phyloP scores from a whole-genome alignment of 1,140 invertebrate genomes.

The Diprion similis region DNA sequence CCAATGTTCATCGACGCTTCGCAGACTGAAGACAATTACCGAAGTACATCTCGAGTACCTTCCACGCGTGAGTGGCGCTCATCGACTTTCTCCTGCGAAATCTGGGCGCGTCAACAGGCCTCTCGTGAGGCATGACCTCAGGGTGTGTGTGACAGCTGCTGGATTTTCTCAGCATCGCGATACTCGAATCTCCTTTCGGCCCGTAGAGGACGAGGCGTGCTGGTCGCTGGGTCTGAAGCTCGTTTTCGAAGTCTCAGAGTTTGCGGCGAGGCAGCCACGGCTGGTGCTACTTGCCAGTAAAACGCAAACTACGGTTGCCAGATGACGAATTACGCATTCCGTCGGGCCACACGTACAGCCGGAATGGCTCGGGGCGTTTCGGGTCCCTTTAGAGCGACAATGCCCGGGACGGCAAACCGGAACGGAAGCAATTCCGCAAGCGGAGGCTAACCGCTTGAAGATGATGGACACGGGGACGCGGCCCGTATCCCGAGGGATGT shows the following conservation, averaged over 20 bases:
- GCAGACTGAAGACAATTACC: too few relatives aligned
- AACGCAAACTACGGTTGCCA: neutral
- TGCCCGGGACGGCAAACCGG: neutral
- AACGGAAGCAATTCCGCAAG: too few relatives aligned
- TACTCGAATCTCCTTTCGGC: neutral
- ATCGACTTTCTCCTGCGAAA: too few relatives aligned
- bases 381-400: neutral
- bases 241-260: too few relatives aligned
- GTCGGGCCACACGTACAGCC: neutral
- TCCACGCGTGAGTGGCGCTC: too few relatives aligned
- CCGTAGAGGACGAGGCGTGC: neutral
- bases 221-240: too few relatives aligned
- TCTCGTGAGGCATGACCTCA: neutral
- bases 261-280: too few relatives aligned
- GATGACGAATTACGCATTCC: neutral
- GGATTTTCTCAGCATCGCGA: neutral
- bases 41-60: too few relatives aligned
- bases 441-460: neutral
- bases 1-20: too few relatives aligned
- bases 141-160: neutral
- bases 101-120: neutral
- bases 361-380: neutral
- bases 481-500: neutral
- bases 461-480: neutral
- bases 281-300: neutral